Evolutionary conservation across 30 jellyfish, hydroid and myxozoan genomes (phyloP).

Genomic region (Sanderia malayensis): DNA sequence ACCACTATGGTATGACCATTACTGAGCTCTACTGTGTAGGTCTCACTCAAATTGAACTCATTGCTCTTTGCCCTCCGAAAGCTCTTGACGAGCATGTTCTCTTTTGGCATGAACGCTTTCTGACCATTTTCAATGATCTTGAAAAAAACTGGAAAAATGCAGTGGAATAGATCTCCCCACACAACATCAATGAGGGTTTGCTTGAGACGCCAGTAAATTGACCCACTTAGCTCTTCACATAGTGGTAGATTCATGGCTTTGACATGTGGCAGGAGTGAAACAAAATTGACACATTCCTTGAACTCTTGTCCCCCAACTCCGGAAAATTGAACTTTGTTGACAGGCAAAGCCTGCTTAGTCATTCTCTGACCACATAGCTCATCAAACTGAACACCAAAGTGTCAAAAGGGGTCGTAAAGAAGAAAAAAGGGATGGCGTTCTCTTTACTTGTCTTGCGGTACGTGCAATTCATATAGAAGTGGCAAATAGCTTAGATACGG

Average conservation of each 20-base stretch:
- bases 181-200: conserved; percentile 16
- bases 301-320: conserved; percentile 16
- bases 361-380: conserved; percentile 28
- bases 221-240: conserved; percentile 34
- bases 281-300: conserved; percentile 37
- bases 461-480: too few species aligned
- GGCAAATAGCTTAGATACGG: too few species aligned
- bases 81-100: conserved; percentile 21
- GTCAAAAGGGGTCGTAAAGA: too few species aligned
- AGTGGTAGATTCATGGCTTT: conserved; percentile 30
- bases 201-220: conserved; percentile 21
- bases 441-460: too few species aligned
- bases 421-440: too few species aligned
- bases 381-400: conserved; percentile 24
- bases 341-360: conserved; percentile 3
- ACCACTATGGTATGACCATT: conserved; percentile 17
- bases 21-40: conserved; percentile 12
- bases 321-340: conserved; percentile 20
- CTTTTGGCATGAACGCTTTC: conserved; percentile 5
- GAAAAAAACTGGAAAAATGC: neutral
- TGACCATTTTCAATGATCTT: neutral
- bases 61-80: neutral
- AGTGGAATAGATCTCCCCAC: conserved; percentile 44
- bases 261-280: conserved; percentile 28
- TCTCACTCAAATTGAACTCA: conserved; percentile 12